Base-by-base conservation (phyloP, 2,797 vertebrate genomes). In the Acanthopagrus latus region DNA sequence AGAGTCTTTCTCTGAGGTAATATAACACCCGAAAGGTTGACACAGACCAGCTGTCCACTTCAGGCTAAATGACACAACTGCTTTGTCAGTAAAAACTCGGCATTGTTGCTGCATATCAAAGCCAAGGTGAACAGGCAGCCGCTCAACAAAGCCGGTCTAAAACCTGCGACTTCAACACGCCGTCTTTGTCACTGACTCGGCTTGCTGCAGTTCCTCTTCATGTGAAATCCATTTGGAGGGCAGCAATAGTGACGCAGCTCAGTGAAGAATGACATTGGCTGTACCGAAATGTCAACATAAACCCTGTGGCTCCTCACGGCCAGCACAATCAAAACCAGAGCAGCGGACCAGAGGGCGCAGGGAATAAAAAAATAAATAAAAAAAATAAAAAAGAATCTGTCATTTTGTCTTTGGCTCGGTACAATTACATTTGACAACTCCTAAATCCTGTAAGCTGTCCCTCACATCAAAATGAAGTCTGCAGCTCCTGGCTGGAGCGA, bases 391-490 rank as follows among this genome's bases (percentile, higher is more conserved):
- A 44, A 72, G 54, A 41, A 54, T 3, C 38, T 80, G 71, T 75
- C 74, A 81, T 81, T 88, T 82, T 88, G 78, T 86, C 80, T 82
- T 85, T 83, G 64, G 64, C 82, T 82, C 76, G 69, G 83, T 80
- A 72, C 85, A 88, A 86, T 92, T 87, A 87, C 63, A 85, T 70
- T 60, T 79, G 78, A 90, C 82, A 80, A 65, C 20, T 84, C 21
- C 65, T 65, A 71, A 81, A 90, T 87, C 81, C 84, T 83, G 62
- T 82, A 77, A 88, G 73, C 76, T 86, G 82, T 80, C 83, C 82
- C 60, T 79, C 74, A 86, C 66, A 81, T 87, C 79, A 83, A 79
- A 81, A 84, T 79, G 66, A 83, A 78, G 81, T 83, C 66, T 65
- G 71, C 43, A 56, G 81, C 79, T 82, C 64, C 71, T 86, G 82